Evolutionary conservation across 1,140 invertebrate species (phyloP).

Genomic region (Glossosoma conforme): DNA sequence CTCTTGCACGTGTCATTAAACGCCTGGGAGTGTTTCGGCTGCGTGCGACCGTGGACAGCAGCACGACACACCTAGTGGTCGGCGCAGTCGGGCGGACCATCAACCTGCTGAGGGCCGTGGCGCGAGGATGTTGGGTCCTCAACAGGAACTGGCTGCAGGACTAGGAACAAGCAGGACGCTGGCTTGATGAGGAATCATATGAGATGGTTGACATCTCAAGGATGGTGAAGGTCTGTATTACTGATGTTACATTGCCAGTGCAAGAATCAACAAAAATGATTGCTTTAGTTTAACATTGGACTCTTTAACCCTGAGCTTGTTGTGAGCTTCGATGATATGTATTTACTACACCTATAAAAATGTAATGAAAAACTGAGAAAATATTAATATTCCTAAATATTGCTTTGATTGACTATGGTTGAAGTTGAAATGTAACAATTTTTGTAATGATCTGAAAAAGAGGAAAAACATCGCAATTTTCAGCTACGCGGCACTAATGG

Average conservation of each 20-base stretch:
- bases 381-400: no score
- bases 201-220: conserved; percentile 44
- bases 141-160: conserved; percentile 42
- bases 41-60: conserved; percentile 38
- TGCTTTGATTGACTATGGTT: no score
- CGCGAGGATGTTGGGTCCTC: conserved; percentile 49
- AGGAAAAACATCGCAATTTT: no score
- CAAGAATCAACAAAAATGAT: no score
- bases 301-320: no score
- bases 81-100: conserved; percentile 43
- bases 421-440: no score
- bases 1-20: conserved; percentile 34
- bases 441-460: no score
- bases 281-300: neutral
- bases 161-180: conserved; percentile 39
- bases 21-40: conserved; percentile 43
- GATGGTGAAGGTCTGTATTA: conserved; percentile 42
- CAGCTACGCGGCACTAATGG: no score
- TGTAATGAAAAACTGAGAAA: no score
- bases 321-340: conserved; percentile 8
- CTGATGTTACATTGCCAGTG: no score
- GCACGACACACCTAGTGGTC: conserved; percentile 47
- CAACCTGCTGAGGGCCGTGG: conserved; percentile 47
- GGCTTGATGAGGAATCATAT: conserved; percentile 47
- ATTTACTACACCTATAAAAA: no score